A percentile compares a stretch with the other conserved stretches of the same genome.
Evolutionary conservation across 2,888 invertebrate species (phyloP).

Genomic region (Rhagonycha lutea): DNA sequence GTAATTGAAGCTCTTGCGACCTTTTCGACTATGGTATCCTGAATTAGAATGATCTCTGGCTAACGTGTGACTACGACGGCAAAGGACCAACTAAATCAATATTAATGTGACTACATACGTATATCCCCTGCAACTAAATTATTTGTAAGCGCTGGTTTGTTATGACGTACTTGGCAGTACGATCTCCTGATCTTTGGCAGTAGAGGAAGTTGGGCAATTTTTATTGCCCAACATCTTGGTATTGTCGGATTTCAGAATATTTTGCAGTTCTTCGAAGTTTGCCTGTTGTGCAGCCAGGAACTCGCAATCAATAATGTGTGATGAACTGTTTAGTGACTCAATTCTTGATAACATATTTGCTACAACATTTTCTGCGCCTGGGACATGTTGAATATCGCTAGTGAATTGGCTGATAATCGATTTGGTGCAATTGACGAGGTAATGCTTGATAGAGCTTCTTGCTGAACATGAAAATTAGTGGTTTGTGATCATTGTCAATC

Average conservation of each 20-base stretch:
- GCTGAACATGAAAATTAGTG: no score
- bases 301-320: background rate
- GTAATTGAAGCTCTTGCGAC: conserved; percentile 44
- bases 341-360: background rate
- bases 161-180: background rate
- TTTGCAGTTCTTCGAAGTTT: background rate
- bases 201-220: background rate
- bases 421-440: background rate
- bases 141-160: background rate
- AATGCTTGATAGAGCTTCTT: no score
- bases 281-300: background rate
- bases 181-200: background rate
- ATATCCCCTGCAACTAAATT: background rate
- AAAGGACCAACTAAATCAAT: no score
- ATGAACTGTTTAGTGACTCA: background rate
- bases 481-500: no score
- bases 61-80: background rate
- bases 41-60: conserved; percentile 43
- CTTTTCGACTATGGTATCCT: conserved; percentile 47
- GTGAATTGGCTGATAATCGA: no score
- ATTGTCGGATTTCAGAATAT: background rate
- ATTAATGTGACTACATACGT: no score
- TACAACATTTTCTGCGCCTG: background rate
- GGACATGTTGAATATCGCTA: background rate
- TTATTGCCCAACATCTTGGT: no score